Base-by-base conservation (phyloP, 2,888 invertebrate genomes). In the Drosophila testacea region DNA sequence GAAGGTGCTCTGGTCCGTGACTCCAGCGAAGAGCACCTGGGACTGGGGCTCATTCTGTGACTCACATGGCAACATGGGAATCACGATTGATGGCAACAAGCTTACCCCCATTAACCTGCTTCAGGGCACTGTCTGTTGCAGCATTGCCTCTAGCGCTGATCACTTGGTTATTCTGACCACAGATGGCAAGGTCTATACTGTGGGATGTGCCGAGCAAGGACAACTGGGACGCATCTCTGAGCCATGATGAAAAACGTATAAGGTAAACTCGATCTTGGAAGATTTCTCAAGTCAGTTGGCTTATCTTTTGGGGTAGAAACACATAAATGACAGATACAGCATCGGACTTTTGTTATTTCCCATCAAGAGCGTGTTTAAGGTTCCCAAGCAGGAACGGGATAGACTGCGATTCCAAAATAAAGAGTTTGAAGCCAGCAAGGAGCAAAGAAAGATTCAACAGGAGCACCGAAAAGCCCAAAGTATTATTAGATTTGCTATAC, bases 21-120 rank as follows among this genome's bases (percentile, higher is more conserved):
- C 13, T 97, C 97, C 0, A 93, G 95, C 1, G 95, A 95, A 51
- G 98, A n/a, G n/a, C n/a, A n/a, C n/a, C n/a, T n/a, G n/a, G n/a
- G n/a, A n/a, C 0, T 92, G 99, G 98, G 99, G 99, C 0, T 96
- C 97, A 11, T 98, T 99, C 91, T 94, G 98, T 91, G 98, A 98
- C 92, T 96, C 96, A 0, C 97, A 96, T 92, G 98, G 98, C 67
- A 95, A 95, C 79, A 97, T 98, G 96, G 98, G 98, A 0, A 93
- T 98, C 38, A 94, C 95, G 0, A 81, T 93, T 6, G 94, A 94
- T 70, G 95, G 95, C 2, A 95, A 94, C 74, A 93, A 93, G 63
- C 94, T 95, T 81, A 93, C 93, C 64, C 96, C 96, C 0, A 93
- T 94, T 70, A 94, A 95, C 92, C 93, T 96, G 54, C 93, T 97